Conservation (phyloP, 2,888 invertebrate genomes). For the Chrysina gloriosa region DNA sequence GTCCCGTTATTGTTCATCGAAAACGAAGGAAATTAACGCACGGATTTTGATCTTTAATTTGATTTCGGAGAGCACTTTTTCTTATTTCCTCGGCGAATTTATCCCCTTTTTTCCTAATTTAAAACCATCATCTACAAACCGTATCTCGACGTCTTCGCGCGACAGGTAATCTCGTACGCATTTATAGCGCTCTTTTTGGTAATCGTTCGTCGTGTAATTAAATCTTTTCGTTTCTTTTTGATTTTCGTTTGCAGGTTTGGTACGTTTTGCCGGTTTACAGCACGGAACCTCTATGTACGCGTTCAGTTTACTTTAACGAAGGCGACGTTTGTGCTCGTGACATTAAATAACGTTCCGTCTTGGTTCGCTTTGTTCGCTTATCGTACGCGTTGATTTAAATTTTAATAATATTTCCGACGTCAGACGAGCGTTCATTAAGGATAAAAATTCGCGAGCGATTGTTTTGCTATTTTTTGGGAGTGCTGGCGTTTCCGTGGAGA, state of each 20-base stretch:
- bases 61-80: conserved; percentile 10
- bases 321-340: background rate
- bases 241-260: background rate
- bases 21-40: background rate
- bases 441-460: background rate
- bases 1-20: conserved; percentile 62
- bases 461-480: background rate
- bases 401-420: conserved; percentile 11
- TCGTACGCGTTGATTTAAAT: background rate
- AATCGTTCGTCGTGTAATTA: background rate
- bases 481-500: no score
- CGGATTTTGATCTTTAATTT: conserved; percentile 18
- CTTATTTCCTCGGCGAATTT: background rate
- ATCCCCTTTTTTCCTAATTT: background rate
- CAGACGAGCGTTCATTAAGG: background rate
- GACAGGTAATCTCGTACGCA: conserved; percentile 13
- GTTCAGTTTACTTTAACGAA: background rate
- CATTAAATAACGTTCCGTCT: conserved; percentile 4
- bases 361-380: conserved; percentile 2
- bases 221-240: background rate
- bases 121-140: conserved; percentile 25
- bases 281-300: background rate
- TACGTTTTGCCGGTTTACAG: no score
- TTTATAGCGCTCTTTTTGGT: background rate
- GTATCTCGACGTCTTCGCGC: background rate